Percentiles rank a stretch among this genome's conserved stretches.
Conservation (phyloP, 2,888 invertebrate species). For the Apodemia zela region DNA sequence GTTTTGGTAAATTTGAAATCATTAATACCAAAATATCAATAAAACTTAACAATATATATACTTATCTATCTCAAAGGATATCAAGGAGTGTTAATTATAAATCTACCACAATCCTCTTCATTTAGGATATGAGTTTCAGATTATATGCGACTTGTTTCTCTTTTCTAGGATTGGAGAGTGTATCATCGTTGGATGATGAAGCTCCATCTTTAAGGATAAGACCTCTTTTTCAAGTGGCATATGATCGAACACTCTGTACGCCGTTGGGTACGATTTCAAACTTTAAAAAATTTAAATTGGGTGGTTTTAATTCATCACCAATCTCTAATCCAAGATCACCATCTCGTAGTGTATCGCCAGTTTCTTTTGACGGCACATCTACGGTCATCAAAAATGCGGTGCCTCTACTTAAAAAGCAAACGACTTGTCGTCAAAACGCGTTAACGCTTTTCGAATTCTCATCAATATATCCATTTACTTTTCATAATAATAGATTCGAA, state of each 20-base stretch:
- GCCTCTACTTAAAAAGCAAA: slow-evolving; percentile 35
- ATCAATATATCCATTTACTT: slow-evolving; percentile 67
- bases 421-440: slow-evolving; percentile 60
- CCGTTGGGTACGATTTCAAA: slow-evolving; percentile 64
- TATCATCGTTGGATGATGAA: slow-evolving; percentile 40
- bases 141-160: slow-evolving; percentile 48
- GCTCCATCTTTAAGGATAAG: slow-evolving; percentile 50
- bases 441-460: slow-evolving; percentile 65
- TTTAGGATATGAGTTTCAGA: slow-evolving; percentile 32
- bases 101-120: background rate
- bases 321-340: slow-evolving; percentile 35
- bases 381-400: slow-evolving; percentile 17
- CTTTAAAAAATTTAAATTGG: slow-evolving; percentile 51
- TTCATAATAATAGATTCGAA: slow-evolving; percentile 70
- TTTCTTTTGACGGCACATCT: slow-evolving; percentile 30
- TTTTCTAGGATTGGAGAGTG: slow-evolving; percentile 63
- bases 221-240: slow-evolving; percentile 71
- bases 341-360: slow-evolving; percentile 56
- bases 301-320: slow-evolving; percentile 26
- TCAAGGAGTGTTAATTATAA: background rate
- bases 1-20: no score
- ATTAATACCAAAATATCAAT: no score
- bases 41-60: no score
- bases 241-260: slow-evolving; percentile 67
- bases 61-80: no score